A percentile compares a stretch with the other conserved stretches of the same genome.
These are phyloP conservation scores for Asobara japonica DNA, from an alignment of 1,140 invertebrate genomes.

Conservation along the genomic window DNA sequence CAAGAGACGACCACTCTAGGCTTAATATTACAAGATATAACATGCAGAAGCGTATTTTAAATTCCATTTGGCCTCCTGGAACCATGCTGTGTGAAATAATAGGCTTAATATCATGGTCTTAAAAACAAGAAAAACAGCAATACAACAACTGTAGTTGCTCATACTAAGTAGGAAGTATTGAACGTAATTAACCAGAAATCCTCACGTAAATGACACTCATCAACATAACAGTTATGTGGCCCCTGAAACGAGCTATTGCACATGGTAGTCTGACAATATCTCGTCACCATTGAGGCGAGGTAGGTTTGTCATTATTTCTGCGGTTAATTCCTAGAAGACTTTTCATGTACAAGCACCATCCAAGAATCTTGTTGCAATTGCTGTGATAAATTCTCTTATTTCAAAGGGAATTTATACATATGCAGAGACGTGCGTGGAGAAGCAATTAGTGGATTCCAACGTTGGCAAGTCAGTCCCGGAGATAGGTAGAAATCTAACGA, in stretches of 20 bases:
- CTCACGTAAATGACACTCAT: conserved; percentile 6
- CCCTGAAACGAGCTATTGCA: not conserved
- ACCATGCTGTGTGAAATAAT: too few relatives aligned
- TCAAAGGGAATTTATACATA: not conserved
- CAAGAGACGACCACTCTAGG: too few relatives aligned
- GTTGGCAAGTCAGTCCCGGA: not conserved
- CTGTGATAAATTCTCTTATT: conserved; percentile 16
- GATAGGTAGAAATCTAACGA: not conserved
- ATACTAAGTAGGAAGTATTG: not conserved
- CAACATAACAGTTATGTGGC: not conserved
- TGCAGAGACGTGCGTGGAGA: conserved; percentile 21
- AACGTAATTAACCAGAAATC: not conserved
- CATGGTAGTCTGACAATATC: not conserved
- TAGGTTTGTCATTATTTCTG: not conserved
- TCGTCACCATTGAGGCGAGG: not conserved
- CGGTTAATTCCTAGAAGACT: conserved; percentile 8
- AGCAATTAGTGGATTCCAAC: conserved; percentile 24
- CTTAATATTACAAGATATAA: too few relatives aligned
- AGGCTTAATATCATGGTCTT: too few relatives aligned
- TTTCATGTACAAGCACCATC: not conserved
- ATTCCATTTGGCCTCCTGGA: too few relatives aligned
- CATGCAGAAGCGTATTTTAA: too few relatives aligned
- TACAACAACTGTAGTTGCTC: not conserved
- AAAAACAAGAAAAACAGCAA: not conserved
- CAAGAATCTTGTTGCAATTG: conserved; percentile 15